These are phyloP conservation scores for Danaus melanippus DNA, from an alignment of 1,140 invertebrate genomes.

Conservation along the genomic window DNA sequence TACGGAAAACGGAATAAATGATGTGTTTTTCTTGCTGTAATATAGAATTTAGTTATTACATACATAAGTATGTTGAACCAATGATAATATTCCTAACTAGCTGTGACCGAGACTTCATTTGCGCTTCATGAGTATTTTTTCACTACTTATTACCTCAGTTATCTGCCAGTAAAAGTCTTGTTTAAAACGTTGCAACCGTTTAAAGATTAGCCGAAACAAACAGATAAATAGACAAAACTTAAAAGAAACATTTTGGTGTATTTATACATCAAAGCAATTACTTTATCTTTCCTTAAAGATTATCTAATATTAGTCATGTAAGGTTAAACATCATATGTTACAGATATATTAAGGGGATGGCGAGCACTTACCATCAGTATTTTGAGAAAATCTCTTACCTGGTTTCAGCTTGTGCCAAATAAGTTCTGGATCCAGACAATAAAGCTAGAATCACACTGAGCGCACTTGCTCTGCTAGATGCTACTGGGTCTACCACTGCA, in stretches of 20 bases:
- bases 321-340: not conserved
- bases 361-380: not conserved
- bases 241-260: too few species aligned
- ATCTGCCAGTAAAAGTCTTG: too few species aligned
- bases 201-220: too few species aligned
- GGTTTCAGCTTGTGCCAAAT: constrained; percentile 61
- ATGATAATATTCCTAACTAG: too few species aligned
- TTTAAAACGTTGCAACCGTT: too few species aligned
- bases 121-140: too few species aligned
- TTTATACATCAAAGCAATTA: not conserved
- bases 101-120: too few species aligned
- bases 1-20: constrained; percentile 85
- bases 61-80: not conserved
- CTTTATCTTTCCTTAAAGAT: not conserved
- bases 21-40: constrained; percentile 61
- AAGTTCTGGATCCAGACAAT: constrained; percentile 52
- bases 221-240: too few species aligned
- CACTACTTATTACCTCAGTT: too few species aligned
- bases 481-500: constrained; percentile 52
- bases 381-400: constrained; percentile 37
- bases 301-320: not conserved
- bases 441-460: constrained; percentile 58
- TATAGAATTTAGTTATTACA: constrained; percentile 12
- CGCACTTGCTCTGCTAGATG: constrained; percentile 48
- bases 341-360: not conserved